Conservation (phyloP, 2,888 invertebrate species). For the Scaptomyza caliginosa region DNA sequence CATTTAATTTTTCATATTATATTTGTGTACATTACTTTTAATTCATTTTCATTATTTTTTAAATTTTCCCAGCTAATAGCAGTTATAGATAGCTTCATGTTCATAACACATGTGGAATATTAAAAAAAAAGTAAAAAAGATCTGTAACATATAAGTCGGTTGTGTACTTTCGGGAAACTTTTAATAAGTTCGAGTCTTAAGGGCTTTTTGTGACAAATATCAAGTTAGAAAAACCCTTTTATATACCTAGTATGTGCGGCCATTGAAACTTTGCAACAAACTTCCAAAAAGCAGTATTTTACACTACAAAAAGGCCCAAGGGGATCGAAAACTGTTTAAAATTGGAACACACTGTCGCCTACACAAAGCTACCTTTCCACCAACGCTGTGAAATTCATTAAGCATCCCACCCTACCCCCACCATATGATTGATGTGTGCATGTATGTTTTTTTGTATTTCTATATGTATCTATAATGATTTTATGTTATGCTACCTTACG, state of each 20-base stretch:
- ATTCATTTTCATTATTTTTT: slow-evolving; percentile 23
- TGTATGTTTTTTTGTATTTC: slow-evolving; percentile 10
- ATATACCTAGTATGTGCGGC: neutral
- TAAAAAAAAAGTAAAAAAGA: neutral
- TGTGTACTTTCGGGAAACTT: neutral
- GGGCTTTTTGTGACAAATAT: neutral
- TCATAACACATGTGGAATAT: neutral
- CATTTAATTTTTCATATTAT: slow-evolving; percentile 58
- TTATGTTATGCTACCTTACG: slow-evolving; percentile 64
- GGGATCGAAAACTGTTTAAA: slow-evolving; percentile 12
- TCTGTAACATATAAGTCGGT: neutral
- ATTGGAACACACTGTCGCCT: slow-evolving; percentile 41
- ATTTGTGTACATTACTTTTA: slow-evolving; percentile 31
- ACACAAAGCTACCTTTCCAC: slow-evolving; percentile 27
- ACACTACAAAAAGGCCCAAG: slow-evolving; percentile 27
- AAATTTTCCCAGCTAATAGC: neutral
- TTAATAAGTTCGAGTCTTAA: neutral
- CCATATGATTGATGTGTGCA: no score
- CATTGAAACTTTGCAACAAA: slow-evolving; percentile 25
- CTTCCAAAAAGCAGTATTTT: slow-evolving; percentile 26
- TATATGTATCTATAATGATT: slow-evolving; percentile 56
- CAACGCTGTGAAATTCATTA: slow-evolving; percentile 36
- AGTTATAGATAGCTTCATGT: neutral
- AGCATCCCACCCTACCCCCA: slow-evolving; percentile 21
- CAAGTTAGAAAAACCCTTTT: slow-evolving; percentile 3